Evolutionary conservation across 2,888 invertebrate species (phyloP).

Genomic region (Heliconius ismenius): DNA sequence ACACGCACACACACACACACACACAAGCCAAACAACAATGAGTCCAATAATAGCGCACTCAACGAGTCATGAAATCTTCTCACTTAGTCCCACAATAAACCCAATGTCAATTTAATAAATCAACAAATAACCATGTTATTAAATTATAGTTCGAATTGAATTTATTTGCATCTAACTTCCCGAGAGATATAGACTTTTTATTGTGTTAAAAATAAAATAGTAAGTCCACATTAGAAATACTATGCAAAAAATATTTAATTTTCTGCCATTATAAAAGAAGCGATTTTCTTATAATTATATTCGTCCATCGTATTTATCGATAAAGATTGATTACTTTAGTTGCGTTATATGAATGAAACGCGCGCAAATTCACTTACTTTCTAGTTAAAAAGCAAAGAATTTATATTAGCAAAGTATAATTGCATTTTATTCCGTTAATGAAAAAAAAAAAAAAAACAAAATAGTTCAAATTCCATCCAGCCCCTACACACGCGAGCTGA

Average conservation of each 20-base stretch:
- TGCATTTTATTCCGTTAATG: too few relatives aligned
- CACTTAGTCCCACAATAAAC: not conserved
- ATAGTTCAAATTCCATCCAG: too few relatives aligned
- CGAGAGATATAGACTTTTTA: too few relatives aligned
- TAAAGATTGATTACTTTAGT: not conserved
- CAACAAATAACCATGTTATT: not conserved
- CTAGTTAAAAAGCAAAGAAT: too few relatives aligned
- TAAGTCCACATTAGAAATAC: not conserved
- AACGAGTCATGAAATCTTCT: constrained; percentile 8
- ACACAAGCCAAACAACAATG: not conserved
- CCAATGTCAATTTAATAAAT: constrained; percentile 12
- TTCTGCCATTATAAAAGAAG: not conserved
- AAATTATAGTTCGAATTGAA: not conserved
- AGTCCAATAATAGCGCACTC: not conserved
- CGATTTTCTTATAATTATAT: not conserved
- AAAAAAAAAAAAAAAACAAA: not conserved
- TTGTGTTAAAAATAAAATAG: not conserved
- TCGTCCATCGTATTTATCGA: not conserved
- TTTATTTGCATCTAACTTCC: not conserved
- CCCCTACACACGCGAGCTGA: too few relatives aligned
- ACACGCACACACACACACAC: too few relatives aligned
- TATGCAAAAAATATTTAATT: not conserved
- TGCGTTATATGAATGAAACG: not conserved
- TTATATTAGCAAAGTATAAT: too few relatives aligned
- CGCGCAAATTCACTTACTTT: too few relatives aligned